A percentile compares a stretch with the other conserved stretches of the same genome.
phyloP scores from a whole-genome alignment of 1,140 invertebrate species.

The Aporrectodea caliginosa region DNA sequence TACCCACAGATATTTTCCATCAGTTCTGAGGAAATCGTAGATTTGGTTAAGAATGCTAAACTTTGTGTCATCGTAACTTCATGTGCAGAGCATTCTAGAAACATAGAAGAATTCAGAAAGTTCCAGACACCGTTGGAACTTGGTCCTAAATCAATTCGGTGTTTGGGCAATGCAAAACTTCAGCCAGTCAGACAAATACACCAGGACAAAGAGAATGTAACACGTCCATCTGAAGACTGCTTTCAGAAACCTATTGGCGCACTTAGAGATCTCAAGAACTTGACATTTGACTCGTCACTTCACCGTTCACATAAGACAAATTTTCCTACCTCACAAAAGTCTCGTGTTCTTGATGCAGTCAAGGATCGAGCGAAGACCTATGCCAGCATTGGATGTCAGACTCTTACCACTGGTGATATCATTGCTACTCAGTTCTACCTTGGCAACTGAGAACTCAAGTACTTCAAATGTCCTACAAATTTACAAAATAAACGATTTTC shows the following conservation, averaged over 20 bases:
- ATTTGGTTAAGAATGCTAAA: conserved; percentile 50
- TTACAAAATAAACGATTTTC: too few relatives aligned
- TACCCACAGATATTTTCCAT: conserved; percentile 52
- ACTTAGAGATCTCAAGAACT: conserved; percentile 56
- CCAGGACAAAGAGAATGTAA: conserved; percentile 51
- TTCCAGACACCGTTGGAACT: background rate
- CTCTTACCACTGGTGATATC: conserved; percentile 55
- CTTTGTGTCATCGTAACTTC: conserved; percentile 55
- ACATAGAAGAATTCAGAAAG: too few relatives aligned
- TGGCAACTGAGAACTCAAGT: too few relatives aligned
- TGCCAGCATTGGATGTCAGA: conserved; percentile 48
- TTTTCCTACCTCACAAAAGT: conserved; percentile 1
- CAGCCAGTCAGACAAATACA: too few relatives aligned
- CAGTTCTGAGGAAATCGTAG: conserved; percentile 47
- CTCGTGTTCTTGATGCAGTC: too few relatives aligned
- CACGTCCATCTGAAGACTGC: conserved; percentile 55
- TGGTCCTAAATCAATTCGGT: background rate
- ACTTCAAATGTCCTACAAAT: too few relatives aligned
- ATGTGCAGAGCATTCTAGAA: conserved; percentile 39
- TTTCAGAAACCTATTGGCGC: conserved; percentile 58
- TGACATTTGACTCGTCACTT: conserved; percentile 56
- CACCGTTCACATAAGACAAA: too few relatives aligned
- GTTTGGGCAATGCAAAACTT: too few relatives aligned
- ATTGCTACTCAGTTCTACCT: conserved; percentile 56
- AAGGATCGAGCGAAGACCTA: conserved; percentile 46